Evolutionary conservation across 2,888 invertebrate genomes (phyloP).

Genomic region (Dastarcus helophoroides): DNA sequence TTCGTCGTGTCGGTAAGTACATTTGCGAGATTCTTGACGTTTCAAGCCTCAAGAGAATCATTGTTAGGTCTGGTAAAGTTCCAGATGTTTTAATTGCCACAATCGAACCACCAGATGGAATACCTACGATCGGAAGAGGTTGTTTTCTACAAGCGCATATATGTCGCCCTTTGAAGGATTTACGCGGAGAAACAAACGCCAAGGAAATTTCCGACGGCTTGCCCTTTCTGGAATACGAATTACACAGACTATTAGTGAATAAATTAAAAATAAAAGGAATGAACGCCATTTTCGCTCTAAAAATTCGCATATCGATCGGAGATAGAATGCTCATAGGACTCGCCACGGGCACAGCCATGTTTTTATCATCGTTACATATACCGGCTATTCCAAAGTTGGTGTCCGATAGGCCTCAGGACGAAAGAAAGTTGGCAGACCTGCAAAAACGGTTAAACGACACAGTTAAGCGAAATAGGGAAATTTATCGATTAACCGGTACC

Average conservation of each 20-base stretch:
- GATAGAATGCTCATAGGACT: slow-evolving; percentile 80
- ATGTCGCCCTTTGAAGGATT: slow-evolving; percentile 64
- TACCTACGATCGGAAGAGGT: slow-evolving; percentile 60
- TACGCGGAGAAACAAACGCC: slow-evolving; percentile 74
- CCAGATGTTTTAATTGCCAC: slow-evolving; percentile 87
- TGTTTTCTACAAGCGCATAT: slow-evolving; percentile 64
- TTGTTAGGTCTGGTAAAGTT: slow-evolving; percentile 63
- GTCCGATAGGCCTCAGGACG: slow-evolving; percentile 52
- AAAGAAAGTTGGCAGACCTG: slow-evolving; percentile 53
- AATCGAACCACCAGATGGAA: slow-evolving; percentile 67
- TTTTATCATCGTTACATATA: slow-evolving; percentile 64
- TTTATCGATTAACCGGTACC: slow-evolving; percentile 47
- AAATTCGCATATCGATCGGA: slow-evolving; percentile 60
- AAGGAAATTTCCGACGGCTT: slow-evolving; percentile 91
- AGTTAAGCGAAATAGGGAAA: slow-evolving; percentile 59
- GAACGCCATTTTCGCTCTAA: slow-evolving; percentile 85
- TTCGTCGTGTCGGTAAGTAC: slow-evolving; percentile 52
- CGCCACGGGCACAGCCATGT: slow-evolving; percentile 80
- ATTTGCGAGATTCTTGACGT: slow-evolving; percentile 2
- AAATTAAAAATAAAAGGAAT: slow-evolving; percentile 89
- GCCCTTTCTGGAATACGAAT: slow-evolving; percentile 91
- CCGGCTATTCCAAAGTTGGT: slow-evolving; percentile 62
- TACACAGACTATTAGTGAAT: slow-evolving; percentile 81
- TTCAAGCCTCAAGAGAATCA: background rate
- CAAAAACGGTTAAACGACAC: slow-evolving; percentile 60